A percentile compares a stretch with the other conserved stretches of the same genome.
Conservation (phyloP, 2,113 vertebrate genomes). For the Naja naja region DNA sequence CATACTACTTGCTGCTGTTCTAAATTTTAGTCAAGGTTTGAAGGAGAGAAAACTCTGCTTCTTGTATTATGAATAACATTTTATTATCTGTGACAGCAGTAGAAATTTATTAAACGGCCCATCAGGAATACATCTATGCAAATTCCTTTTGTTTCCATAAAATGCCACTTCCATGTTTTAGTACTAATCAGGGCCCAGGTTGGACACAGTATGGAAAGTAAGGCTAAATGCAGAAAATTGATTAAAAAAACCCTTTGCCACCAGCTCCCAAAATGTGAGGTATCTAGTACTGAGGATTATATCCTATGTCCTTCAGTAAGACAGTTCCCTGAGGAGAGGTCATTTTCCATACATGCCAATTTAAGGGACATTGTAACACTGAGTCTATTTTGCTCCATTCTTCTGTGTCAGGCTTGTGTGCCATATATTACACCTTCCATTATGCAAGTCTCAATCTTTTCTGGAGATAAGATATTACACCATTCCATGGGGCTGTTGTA, state of each 20-base stretch:
- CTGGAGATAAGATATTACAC: not conserved
- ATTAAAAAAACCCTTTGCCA: accelerated
- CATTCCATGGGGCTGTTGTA: not conserved
- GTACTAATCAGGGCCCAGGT: conserved; percentile 10
- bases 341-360: not conserved
- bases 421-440: not conserved
- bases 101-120: not conserved
- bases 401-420: not conserved
- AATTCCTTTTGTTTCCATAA: conserved; percentile 29
- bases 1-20: conserved; percentile 57
- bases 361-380: not conserved
- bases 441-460: not conserved
- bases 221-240: not conserved
- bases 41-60: not conserved
- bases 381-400: not conserved
- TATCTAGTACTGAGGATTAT: not conserved
- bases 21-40: conserved; percentile 33
- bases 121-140: conserved; percentile 23
- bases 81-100: conserved; percentile 5
- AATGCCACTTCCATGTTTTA: conserved; percentile 3
- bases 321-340: not conserved
- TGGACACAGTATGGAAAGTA: not conserved
- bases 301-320: not conserved
- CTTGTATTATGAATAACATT: not conserved
- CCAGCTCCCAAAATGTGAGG: not conserved